Evolutionary conservation across 2,113 vertebrate genomes (phyloP).

Genomic region (Piaya cayana): DNA sequence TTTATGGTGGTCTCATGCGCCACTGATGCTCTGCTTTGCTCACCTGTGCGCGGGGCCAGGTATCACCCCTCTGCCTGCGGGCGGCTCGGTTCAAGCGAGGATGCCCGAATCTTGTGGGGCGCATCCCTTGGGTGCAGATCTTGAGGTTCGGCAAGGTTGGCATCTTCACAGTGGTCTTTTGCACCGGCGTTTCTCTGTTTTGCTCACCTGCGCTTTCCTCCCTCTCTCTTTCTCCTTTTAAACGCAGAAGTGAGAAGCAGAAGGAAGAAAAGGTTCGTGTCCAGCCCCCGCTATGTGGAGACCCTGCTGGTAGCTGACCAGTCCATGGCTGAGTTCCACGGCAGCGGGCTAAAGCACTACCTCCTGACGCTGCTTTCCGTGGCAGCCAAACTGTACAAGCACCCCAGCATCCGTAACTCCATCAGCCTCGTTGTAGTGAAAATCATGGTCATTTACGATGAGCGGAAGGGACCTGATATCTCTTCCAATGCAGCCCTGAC

Average conservation of each 20-base stretch:
- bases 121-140: background rate
- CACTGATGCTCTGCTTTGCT: too few species aligned
- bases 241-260: slow-evolving; percentile 69
- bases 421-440: slow-evolving; percentile 95
- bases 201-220: background rate
- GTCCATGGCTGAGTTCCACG: slow-evolving; percentile 95
- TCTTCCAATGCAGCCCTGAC: slow-evolving; percentile 94
- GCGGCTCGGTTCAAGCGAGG: rapidly evolving
- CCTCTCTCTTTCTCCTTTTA: background rate
- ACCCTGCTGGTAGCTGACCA: slow-evolving; percentile 96
- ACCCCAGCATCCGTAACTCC: slow-evolving; percentile 95
- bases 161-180: background rate
- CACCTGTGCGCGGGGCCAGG: too few species aligned
- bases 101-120: background rate
- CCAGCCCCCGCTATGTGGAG: slow-evolving; percentile 93
- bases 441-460: slow-evolving; percentile 92
- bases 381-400: slow-evolving; percentile 91
- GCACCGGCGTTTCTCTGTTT: background rate
- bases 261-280: slow-evolving; percentile 90
- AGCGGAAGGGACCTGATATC: slow-evolving; percentile 89
- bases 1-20: too few species aligned
- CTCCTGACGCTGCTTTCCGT: slow-evolving; percentile 94
- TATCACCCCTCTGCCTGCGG: too few species aligned
- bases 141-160: background rate
- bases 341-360: slow-evolving; percentile 89